A percentile compares a stretch with the other conserved stretches of the same genome.
phyloP scores from a whole-genome alignment of 2,888 invertebrate species.

The Dynastes grantii region DNA sequence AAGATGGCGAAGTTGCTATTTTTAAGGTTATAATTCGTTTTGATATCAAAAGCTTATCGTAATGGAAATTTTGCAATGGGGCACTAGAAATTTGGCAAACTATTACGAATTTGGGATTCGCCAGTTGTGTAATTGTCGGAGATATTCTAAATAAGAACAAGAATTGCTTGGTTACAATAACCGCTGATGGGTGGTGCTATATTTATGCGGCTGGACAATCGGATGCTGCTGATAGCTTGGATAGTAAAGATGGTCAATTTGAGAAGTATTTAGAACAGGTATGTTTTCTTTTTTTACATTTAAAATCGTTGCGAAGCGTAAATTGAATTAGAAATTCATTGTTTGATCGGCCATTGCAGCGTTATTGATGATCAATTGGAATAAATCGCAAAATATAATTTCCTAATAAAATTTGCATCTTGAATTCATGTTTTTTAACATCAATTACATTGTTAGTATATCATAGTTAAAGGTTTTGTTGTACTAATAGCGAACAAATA shows the following conservation, averaged over 20 bases:
- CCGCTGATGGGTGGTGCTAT: conserved; percentile 82
- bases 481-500: no score
- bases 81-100: conserved; percentile 75
- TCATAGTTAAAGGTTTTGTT: no score
- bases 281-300: not conserved
- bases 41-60: not conserved
- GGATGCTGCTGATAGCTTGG: conserved; percentile 58
- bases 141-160: conserved; percentile 79
- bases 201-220: conserved; percentile 69
- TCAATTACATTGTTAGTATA: no score
- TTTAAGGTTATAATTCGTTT: conserved; percentile 74
- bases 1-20: conserved; percentile 78
- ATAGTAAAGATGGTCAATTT: conserved; percentile 54
- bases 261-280: conserved; percentile 48
- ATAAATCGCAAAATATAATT: no score
- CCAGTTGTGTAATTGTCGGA: conserved; percentile 79
- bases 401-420: no score
- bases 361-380: no score
- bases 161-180: conserved; percentile 78
- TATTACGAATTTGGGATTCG: conserved; percentile 76
- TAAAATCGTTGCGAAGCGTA: no score
- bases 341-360: no score
- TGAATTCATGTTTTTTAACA: no score
- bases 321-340: no score
- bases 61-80: conserved; percentile 62